Evolutionary conservation across 2,113 vertebrate species (phyloP).

Genomic region (Festucalex cinctus): DNA sequence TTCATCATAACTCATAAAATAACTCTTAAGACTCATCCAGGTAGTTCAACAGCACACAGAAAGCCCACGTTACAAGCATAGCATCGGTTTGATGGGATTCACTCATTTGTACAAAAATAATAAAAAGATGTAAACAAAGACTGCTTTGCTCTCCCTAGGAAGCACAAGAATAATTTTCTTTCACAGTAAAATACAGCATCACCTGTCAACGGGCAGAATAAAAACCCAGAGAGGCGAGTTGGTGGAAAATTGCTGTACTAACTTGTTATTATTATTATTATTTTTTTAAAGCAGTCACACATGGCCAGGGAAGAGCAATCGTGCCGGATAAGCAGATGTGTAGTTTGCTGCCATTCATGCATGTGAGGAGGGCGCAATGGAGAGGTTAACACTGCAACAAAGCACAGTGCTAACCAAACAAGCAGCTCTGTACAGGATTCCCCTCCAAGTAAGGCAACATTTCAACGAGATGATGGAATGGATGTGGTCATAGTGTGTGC

Average conservation of each 20-base stretch:
- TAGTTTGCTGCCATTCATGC: constrained; percentile 4
- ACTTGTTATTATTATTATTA: neutral
- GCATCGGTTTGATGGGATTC: neutral
- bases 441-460: constrained; percentile 73
- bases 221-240: neutral
- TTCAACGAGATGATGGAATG: constrained; percentile 55
- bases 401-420: constrained; percentile 4
- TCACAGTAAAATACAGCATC: constrained; percentile 1
- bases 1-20: constrained; percentile 7
- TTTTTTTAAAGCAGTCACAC: neutral
- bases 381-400: neutral
- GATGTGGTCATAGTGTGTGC: constrained; percentile 15
- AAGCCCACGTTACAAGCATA: neutral
- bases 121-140: constrained; percentile 9
- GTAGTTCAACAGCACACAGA: neutral
- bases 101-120: neutral
- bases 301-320: neutral
- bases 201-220: neutral
- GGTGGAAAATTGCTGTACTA: neutral
- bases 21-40: neutral
- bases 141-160: constrained; percentile 1
- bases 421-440: constrained; percentile 45
- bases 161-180: constrained; percentile 2
- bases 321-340: neutral
- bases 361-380: neutral